Conservation (phyloP, 2,113 vertebrate genomes). For the Athene cunicularia region DNA sequence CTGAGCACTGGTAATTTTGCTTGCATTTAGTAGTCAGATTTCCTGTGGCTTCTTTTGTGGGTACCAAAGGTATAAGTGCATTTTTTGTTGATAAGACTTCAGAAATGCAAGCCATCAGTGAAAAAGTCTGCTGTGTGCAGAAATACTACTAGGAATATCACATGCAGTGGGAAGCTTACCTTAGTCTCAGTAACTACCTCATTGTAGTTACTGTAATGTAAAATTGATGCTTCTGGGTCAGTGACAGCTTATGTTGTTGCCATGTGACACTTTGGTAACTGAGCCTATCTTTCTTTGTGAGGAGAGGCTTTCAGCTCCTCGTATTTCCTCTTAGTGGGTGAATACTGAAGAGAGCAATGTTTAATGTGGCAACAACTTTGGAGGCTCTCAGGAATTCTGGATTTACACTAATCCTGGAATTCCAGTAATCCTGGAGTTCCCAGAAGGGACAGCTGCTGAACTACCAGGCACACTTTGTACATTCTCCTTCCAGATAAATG, state of each 20-base stretch:
- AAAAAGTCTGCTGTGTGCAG: neutral
- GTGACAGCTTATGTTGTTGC: neutral
- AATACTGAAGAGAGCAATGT: neutral
- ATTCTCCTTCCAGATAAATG: neutral
- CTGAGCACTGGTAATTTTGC: neutral
- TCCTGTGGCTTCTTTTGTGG: neutral
- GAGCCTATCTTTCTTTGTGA: slow-evolving; percentile 25
- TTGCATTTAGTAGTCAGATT: slow-evolving; percentile 9
- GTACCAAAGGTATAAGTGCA: neutral
- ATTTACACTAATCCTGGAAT: neutral
- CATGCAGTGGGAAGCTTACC: neutral
- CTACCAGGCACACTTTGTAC: neutral
- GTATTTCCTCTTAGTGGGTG: neutral
- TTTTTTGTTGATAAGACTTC: neutral
- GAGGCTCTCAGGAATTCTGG: neutral
- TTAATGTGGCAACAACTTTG: neutral
- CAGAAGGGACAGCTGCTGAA: neutral
- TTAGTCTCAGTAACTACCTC: neutral
- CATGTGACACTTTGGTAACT: slow-evolving; percentile 11
- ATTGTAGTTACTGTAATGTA: neutral
- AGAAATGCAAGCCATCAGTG: neutral
- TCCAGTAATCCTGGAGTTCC: neutral
- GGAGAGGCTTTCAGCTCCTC: slow-evolving; percentile 1
- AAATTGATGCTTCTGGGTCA: slow-evolving; percentile 59
- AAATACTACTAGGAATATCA: neutral